These are phyloP conservation scores for Ascaphus truei DNA, from an alignment of 2,113 vertebrate species.

Conservation along the genomic window DNA sequence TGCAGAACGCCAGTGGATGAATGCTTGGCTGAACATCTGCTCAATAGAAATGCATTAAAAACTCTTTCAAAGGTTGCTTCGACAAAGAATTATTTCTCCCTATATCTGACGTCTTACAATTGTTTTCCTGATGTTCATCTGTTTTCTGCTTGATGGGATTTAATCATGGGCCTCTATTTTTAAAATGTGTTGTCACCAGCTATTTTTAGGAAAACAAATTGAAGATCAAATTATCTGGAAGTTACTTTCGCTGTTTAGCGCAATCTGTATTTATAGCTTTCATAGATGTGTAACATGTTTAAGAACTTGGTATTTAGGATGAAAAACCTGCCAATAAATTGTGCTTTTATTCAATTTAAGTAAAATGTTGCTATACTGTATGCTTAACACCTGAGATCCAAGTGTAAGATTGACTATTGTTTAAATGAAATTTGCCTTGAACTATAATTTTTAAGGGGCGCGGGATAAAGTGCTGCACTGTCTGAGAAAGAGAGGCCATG, in stretches of 20 bases:
- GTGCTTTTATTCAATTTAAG: too few species aligned
- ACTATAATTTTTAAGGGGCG: too few species aligned
- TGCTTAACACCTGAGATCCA: background rate
- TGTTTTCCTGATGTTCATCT: constrained; percentile 17
- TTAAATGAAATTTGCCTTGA: too few species aligned
- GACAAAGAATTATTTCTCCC: constrained; percentile 14
- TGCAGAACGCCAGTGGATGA: too few species aligned
- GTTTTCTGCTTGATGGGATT: constrained; percentile 3
- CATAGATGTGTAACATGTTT: background rate
- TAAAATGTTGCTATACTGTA: background rate
- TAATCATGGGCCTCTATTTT: constrained; percentile 2
- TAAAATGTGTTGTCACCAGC: constrained; percentile 14
- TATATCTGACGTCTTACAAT: constrained; percentile 14
- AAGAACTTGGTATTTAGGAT: background rate
- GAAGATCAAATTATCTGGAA: constrained; percentile 28
- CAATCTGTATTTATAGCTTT: constrained; percentile 2
- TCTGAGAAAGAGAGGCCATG: too few species aligned
- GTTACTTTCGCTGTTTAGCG: constrained; percentile 15
- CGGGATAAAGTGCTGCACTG: too few species aligned
- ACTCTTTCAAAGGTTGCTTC: constrained; percentile 5
- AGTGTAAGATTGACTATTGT: too few species aligned
- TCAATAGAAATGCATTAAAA: background rate
- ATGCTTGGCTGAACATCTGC: background rate
- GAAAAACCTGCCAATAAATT: background rate
- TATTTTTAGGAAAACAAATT: constrained; percentile 25